A percentile compares a stretch with the other conserved stretches of the same genome.
These are phyloP conservation scores for Lucifuga dentata DNA, from an alignment of 2,113 vertebrate species.

Conservation along the genomic window DNA sequence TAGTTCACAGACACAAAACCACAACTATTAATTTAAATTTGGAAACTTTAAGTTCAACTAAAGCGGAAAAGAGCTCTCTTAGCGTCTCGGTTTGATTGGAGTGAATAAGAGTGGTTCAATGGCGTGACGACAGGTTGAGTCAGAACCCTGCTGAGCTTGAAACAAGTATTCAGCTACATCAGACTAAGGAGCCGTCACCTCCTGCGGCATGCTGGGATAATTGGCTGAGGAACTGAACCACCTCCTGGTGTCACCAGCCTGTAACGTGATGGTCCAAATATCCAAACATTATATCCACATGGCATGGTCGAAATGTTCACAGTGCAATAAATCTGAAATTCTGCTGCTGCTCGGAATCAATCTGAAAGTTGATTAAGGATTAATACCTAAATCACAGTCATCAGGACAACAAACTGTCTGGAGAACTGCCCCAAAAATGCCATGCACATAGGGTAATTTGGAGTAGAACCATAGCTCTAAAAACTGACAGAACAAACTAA, in stretches of 20 bases:
- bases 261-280: slow-evolving; percentile 22
- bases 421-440: too few species aligned
- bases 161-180: slow-evolving; percentile 12
- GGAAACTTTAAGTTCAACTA: background rate
- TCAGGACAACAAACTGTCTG: too few species aligned
- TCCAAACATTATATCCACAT: too few species aligned
- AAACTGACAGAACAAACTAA: too few species aligned
- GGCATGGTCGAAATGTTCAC: too few species aligned
- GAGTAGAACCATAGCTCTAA: too few species aligned
- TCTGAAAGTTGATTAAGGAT: too few species aligned
- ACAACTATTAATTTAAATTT: slow-evolving; percentile 2
- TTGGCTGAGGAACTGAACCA: slow-evolving; percentile 40
- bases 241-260: slow-evolving; percentile 18
- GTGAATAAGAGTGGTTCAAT: background rate
- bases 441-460: too few species aligned
- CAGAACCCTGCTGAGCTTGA: background rate
- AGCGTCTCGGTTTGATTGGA: background rate
- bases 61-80: slow-evolving; percentile 1
- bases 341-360: too few species aligned
- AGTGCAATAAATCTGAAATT: too few species aligned
- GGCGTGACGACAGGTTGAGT: background rate
- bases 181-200: slow-evolving; percentile 21
- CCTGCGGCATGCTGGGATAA: slow-evolving; percentile 47
- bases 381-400: too few species aligned
- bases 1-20: too few species aligned